Conservation (phyloP, 2,113 vertebrate genomes). For the Cephalopterus ornatus region DNA sequence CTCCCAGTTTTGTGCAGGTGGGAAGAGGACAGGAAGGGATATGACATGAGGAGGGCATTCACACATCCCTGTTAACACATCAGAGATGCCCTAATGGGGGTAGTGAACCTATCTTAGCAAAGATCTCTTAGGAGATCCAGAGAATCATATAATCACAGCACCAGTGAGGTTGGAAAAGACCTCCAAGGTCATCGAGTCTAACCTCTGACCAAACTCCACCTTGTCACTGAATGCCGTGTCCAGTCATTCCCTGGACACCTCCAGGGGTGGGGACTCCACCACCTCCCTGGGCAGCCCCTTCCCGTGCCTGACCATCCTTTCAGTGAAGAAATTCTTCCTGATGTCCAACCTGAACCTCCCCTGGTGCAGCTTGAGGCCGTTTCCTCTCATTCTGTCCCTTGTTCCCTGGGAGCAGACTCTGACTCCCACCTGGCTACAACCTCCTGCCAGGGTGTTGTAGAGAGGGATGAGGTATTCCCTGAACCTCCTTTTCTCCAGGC, state of each 20-base stretch:
- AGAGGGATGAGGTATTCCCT: not conserved
- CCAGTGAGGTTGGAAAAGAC: not conserved
- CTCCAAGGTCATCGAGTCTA: not conserved
- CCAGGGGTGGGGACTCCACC: not conserved
- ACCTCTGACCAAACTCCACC: not conserved
- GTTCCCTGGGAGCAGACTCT: not conserved
- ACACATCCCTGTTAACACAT: not conserved
- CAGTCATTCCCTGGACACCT: not conserved
- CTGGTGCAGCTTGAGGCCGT: fast-evolving
- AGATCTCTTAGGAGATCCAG: not conserved
- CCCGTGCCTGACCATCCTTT: not conserved
- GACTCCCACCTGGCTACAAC: fast-evolving
- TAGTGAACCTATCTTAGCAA: not conserved
- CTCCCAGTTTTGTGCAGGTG: not conserved
- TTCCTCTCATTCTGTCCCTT: fast-evolving
- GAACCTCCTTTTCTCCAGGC: not conserved
- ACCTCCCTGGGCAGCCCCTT: not conserved
- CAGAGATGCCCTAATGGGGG: not conserved
- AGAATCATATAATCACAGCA: not conserved
- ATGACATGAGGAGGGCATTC: not conserved
- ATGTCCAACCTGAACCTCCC: not conserved
- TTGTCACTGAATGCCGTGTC: not conserved
- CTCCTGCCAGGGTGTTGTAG: not conserved
- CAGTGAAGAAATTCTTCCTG: not conserved
- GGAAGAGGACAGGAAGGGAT: not conserved